A percentile compares a stretch with the other conserved stretches of the same genome.
phyloP scores from a whole-genome alignment of 2,888 invertebrate species.

The Oscheius myriophilus region DNA sequence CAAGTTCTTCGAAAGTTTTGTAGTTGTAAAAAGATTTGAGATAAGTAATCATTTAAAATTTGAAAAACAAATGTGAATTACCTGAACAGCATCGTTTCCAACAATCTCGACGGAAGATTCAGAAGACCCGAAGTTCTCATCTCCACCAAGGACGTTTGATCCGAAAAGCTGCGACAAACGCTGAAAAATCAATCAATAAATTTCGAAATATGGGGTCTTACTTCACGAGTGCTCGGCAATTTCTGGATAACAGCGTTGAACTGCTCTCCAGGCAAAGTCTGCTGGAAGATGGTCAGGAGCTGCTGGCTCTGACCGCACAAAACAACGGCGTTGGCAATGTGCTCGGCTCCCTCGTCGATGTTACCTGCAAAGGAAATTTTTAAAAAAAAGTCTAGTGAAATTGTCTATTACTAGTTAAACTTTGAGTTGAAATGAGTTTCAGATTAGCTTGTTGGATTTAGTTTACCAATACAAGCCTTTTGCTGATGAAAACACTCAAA shows the following conservation, averaged over 20 bases:
- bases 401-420: not conserved
- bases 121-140: constrained; percentile 15
- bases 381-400: too few relatives aligned
- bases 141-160: not conserved
- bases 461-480: not conserved
- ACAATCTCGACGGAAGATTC: constrained; percentile 21
- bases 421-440: not conserved
- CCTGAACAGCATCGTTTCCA: constrained; percentile 18
- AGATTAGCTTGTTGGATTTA: not conserved
- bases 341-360: constrained; percentile 86
- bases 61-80: not conserved
- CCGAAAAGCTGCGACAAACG: constrained; percentile 21
- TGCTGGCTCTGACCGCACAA: constrained; percentile 94
- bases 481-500: not conserved
- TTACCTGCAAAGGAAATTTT: constrained; percentile 69
- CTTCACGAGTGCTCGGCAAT: constrained; percentile 55
- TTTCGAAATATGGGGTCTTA: constrained; percentile 14
- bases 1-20: too few relatives aligned
- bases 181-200: constrained; percentile 5
- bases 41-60: too few relatives aligned
- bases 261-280: constrained; percentile 92
- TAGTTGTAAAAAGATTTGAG: too few relatives aligned
- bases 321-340: constrained; percentile 94
- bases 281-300: constrained; percentile 87
- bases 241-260: constrained; percentile 76